These are phyloP conservation scores for Watsonalla cultraria DNA, from an alignment of 2,888 invertebrate species.

Conservation along the genomic window DNA sequence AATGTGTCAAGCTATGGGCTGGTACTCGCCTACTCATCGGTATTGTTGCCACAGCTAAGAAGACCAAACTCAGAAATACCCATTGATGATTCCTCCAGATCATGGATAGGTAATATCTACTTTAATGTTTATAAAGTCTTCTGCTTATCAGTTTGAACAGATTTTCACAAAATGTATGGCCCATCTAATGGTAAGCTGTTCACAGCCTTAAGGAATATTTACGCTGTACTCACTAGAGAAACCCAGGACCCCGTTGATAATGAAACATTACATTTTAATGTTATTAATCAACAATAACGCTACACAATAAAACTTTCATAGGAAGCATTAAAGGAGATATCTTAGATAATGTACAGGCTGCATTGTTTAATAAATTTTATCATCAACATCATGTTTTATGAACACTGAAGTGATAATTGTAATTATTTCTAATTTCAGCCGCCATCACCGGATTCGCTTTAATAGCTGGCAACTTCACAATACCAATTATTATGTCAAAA, in stretches of 20 bases:
- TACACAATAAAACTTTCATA: no score
- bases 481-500: slow-evolving; percentile 46
- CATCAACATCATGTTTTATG: no score
- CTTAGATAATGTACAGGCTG: neutral
- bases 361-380: no score
- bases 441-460: slow-evolving; percentile 18
- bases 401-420: no score
- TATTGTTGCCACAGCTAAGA: neutral
- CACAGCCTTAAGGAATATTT: no score
- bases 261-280: no score
- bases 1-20: neutral
- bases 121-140: no score
- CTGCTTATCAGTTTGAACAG: no score
- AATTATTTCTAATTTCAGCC: slow-evolving; percentile 11
- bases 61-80: neutral
- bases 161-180: neutral
- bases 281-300: no score
- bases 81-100: neutral
- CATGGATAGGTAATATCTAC: neutral
- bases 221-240: no score
- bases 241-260: no score
- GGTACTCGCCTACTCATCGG: neutral
- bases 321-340: neutral
- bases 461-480: slow-evolving; percentile 13
- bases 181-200: no score